Percentiles rank a stretch among this genome's conserved stretches.
phyloP scores from a whole-genome alignment of 2,113 vertebrate genomes.

The Agelaius tricolor region DNA sequence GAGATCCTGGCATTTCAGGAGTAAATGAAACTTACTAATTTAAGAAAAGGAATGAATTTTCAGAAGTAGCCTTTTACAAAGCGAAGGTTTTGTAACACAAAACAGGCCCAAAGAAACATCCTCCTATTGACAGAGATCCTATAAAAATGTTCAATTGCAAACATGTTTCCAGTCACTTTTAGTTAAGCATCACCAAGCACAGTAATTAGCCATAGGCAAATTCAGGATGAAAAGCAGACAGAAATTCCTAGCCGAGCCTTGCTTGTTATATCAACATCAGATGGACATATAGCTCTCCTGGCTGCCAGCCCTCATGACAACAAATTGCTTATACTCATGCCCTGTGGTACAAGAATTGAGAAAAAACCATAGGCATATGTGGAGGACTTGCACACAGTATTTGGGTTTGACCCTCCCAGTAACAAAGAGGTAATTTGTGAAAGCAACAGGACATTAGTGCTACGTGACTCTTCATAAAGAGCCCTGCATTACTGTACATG shows the following conservation, averaged over 20 bases:
- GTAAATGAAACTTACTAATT: background rate
- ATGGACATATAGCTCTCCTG: background rate
- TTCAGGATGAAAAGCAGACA: constrained; percentile 9
- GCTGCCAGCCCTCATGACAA: background rate
- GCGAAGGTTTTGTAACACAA: background rate
- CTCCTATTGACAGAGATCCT: background rate
- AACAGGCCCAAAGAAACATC: background rate
- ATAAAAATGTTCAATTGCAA: background rate
- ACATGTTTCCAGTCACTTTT: background rate
- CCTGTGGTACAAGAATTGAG: background rate
- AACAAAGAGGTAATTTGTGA: background rate
- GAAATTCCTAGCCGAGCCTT: background rate
- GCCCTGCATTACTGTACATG: background rate
- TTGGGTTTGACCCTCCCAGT: background rate
- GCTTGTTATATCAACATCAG: background rate
- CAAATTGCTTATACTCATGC: background rate
- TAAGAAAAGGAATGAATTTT: background rate
- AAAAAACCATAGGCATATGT: accelerated
- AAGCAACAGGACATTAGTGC: background rate
- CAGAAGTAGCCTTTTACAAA: background rate
- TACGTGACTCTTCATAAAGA: background rate
- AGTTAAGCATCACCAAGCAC: background rate
- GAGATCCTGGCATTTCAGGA: background rate
- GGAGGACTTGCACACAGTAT: background rate
- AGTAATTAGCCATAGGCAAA: background rate